Evolutionary conservation across 2,113 vertebrate genomes (phyloP), one percentile per base, ranked within the genome.

Genomic region (Enhydra lutris): DNA sequence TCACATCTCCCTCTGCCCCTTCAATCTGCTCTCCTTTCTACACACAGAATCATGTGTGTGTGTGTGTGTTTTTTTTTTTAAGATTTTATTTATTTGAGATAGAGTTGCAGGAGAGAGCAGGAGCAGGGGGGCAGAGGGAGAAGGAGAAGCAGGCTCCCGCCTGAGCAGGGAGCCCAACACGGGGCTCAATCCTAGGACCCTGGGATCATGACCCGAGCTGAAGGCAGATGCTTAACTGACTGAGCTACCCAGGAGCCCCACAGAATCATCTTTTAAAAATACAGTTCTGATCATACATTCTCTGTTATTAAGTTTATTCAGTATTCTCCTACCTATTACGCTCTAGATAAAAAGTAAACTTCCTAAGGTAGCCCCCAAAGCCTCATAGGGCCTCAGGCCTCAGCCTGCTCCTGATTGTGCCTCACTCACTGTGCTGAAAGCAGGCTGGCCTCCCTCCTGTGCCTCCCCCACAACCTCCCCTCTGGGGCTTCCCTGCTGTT

Each of bases 11-110:
- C 63, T 15, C 97, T 95, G 18, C 94, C 90, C 92, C 80, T 90
- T 88, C 96, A 85, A 97, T 97, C 94, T 98, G 97, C 94, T 89
- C 76, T 61, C 89, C 81, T 92, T 81, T 92, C 96, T 83, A 42
- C 57, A 96, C 91, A 88, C 82, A 92, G 94, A 97, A 94, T 61
- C 29, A 42, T 59, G 74, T 88, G 52, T 78, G 42, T 3, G 42
- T 42, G n/a, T n/a, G n/a, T n/a, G n/a, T 42, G 3, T 42, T 57
- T 0, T 59, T 3, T 59, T 10, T 59, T 59, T 39, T 23, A 23
- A 39, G 34, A n/a, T 69, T 69, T 29, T 76, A 76, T 76, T 76
- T 69, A 65, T 42, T 73, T 74, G 12, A 42, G 24, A 26, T 34
- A 67, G 31, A 67, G 31, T 14, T 2, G 2, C 1, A 29, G 61